These are phyloP conservation scores for Petrocephalus sullivani DNA, from an alignment of 2,797 vertebrate species.

Conservation along the genomic window DNA sequence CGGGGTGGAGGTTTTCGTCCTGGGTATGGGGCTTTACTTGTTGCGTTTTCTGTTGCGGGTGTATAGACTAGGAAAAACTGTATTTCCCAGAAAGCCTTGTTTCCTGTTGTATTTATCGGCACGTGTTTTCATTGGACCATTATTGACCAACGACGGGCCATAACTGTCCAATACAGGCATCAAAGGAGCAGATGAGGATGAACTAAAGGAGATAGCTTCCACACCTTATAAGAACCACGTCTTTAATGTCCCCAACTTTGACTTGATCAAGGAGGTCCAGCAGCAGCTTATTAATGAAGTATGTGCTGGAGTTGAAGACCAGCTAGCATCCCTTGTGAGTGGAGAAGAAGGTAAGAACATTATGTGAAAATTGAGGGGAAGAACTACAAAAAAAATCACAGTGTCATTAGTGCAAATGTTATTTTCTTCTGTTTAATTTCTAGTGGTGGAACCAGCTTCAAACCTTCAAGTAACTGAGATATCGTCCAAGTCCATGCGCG, in stretches of 20 bases:
- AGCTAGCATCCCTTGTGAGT: constrained; percentile 77
- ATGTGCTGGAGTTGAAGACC: constrained; percentile 89
- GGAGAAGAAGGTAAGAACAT: constrained; percentile 83
- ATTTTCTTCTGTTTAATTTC: constrained; percentile 15
- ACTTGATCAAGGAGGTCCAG: constrained; percentile 84
- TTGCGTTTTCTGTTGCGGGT: not conserved
- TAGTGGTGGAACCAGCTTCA: constrained; percentile 84
- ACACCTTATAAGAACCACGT: constrained; percentile 83
- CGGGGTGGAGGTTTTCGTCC: constrained; percentile 93
- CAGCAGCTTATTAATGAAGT: constrained; percentile 85
- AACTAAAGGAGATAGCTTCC: constrained; percentile 90
- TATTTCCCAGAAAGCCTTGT: not conserved
- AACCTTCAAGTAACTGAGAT: constrained; percentile 83
- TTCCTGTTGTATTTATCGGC: not conserved
- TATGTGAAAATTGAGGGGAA: not conserved
- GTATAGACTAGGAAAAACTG: not conserved
- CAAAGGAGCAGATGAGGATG: constrained; percentile 95
- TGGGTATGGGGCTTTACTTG: constrained; percentile 65
- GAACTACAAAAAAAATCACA: not conserved
- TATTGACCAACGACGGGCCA: not conserved
- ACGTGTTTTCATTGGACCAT: not conserved
- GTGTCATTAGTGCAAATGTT: not conserved
- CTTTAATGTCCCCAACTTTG: constrained; percentile 92
- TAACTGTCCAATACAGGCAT: constrained; percentile 70
- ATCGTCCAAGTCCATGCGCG: constrained; percentile 87